These are phyloP conservation scores for Oscheius sp. DNA, from an alignment of 2,888 invertebrate species.

Conservation along the genomic window DNA sequence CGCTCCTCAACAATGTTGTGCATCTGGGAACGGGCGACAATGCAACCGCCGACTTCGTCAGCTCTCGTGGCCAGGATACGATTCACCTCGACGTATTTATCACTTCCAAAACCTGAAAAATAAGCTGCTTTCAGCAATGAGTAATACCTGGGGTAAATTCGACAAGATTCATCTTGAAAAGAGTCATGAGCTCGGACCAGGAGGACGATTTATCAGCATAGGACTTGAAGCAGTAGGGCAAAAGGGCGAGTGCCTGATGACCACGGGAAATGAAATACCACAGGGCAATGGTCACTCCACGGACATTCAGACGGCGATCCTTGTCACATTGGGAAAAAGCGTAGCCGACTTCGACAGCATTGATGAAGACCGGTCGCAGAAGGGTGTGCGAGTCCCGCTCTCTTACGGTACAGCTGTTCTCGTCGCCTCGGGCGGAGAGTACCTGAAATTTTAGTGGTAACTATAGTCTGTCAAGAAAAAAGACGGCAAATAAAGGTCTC, in stretches of 20 bases:
- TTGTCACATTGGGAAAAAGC: constrained; percentile 55
- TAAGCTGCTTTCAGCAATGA: background rate
- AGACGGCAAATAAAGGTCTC: too few relatives aligned
- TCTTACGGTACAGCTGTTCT: background rate
- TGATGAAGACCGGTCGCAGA: constrained; percentile 56
- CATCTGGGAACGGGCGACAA: constrained; percentile 61
- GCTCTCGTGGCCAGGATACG: constrained; percentile 61
- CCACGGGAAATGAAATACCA: constrained; percentile 63
- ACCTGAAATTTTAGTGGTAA: background rate
- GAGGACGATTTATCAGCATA: constrained; percentile 59
- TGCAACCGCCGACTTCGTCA: constrained; percentile 58
- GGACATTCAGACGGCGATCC: constrained; percentile 56
- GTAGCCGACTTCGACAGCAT: constrained; percentile 62
- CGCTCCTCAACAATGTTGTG: constrained; percentile 60
- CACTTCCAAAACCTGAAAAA: constrained; percentile 52
- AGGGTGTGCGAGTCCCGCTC: constrained; percentile 35
- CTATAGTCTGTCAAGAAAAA: too few relatives aligned
- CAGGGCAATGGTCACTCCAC: constrained; percentile 60
- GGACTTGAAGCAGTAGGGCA: constrained; percentile 62
- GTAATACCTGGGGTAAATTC: constrained; percentile 57
- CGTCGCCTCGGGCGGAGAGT: constrained; percentile 26
- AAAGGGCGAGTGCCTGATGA: constrained; percentile 60
- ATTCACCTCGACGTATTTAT: constrained; percentile 64
- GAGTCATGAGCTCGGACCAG: constrained; percentile 55
- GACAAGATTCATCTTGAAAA: constrained; percentile 58